phyloP scores from a whole-genome alignment of 2,888 invertebrate species.

The Tanaodytes sp. region DNA sequence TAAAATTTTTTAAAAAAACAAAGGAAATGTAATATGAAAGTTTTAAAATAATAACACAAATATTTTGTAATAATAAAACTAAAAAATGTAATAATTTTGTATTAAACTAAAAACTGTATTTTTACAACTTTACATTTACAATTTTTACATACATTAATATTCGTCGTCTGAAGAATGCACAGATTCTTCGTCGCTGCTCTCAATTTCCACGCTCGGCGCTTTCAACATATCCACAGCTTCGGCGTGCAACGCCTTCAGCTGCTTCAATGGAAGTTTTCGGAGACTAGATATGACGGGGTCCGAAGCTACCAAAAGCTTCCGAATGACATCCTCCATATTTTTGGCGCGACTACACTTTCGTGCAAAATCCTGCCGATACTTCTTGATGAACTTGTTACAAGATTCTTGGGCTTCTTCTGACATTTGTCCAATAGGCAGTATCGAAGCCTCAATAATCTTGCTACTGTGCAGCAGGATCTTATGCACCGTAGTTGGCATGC shows the following conservation, averaged over 20 bases:
- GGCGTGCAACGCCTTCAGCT: background rate
- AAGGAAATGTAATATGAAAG: too few relatives aligned
- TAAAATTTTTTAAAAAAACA: too few relatives aligned
- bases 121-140: too few relatives aligned
- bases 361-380: conserved; percentile 3
- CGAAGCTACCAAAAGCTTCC: background rate
- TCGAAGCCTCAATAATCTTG: conserved; percentile 3
- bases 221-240: too few relatives aligned
- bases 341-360: conserved; percentile 1
- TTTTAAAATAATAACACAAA: too few relatives aligned
- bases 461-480: background rate
- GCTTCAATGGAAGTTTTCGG: background rate
- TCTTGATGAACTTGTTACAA: background rate
- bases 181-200: background rate
- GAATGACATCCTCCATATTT: background rate
- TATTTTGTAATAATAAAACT: too few relatives aligned
- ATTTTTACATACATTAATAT: too few relatives aligned
- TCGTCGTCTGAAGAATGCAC: too few relatives aligned
- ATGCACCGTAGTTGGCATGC: conserved; percentile 5
- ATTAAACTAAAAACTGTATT: too few relatives aligned
- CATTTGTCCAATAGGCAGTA: background rate
- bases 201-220: too few relatives aligned
- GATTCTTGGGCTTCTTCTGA: conserved; percentile 6
- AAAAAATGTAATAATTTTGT: background rate
- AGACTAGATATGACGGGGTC: background rate